Conservation (phyloP, 1,140 invertebrate genomes). For the Alviniconcha marisindica region DNA sequence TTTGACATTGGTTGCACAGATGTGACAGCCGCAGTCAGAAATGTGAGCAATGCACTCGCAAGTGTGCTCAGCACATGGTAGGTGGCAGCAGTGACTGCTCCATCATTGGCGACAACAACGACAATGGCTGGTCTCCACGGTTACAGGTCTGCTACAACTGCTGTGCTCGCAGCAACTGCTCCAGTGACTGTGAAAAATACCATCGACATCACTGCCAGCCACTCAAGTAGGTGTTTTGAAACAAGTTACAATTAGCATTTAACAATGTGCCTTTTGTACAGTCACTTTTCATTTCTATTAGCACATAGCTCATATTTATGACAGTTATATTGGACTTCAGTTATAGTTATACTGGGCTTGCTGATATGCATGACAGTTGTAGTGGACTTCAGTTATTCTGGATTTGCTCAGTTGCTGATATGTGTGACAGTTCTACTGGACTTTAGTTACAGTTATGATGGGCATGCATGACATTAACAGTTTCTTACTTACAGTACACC, state of each 20-base stretch:
- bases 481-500: too few relatives aligned
- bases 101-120: slow-evolving; percentile 50
- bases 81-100: slow-evolving; percentile 50
- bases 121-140: slow-evolving; percentile 61
- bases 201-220: slow-evolving; percentile 58
- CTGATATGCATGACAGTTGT: too few relatives aligned
- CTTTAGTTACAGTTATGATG: too few relatives aligned
- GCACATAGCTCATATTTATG: too few relatives aligned
- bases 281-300: neutral
- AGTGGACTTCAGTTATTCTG: too few relatives aligned
- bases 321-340: too few relatives aligned
- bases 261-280: neutral
- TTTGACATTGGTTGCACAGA: slow-evolving; percentile 45
- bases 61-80: slow-evolving; percentile 58
- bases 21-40: slow-evolving; percentile 53
- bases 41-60: slow-evolving; percentile 58
- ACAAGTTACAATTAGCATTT: too few relatives aligned
- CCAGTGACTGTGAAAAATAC: slow-evolving; percentile 57
- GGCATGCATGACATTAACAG: too few relatives aligned
- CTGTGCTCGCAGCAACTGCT: slow-evolving; percentile 60
- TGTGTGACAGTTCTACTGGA: too few relatives aligned
- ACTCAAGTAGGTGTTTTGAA: slow-evolving; percentile 51
- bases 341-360: too few relatives aligned
- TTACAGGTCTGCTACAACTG: slow-evolving; percentile 63
- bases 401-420: too few relatives aligned